These are phyloP conservation scores for Leucophora obtusa DNA, from an alignment of 2,888 invertebrate genomes.

Conservation along the genomic window DNA sequence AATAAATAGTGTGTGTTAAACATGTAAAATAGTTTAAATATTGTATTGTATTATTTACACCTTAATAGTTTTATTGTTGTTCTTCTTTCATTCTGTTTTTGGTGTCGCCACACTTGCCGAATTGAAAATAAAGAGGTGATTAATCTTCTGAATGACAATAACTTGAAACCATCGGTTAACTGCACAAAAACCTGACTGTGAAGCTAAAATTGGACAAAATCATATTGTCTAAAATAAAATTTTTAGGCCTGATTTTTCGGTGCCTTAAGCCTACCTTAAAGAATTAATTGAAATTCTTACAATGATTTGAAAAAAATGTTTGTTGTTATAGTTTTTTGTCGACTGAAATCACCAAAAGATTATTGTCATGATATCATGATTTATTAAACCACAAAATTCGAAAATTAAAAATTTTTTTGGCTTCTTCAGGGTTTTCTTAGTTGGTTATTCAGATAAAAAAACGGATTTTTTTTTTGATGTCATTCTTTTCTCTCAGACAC, in stretches of 20 bases:
- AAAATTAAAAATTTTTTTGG: not conserved
- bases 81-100: not conserved
- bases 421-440: not conserved
- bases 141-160: conserved; percentile 8
- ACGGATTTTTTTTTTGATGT: not conserved
- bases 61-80: not conserved
- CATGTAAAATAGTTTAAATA: not conserved
- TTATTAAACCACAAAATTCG: not conserved
- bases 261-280: not conserved
- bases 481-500: conserved; percentile 4
- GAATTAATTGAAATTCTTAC: not conserved
- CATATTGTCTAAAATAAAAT: not conserved
- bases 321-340: not conserved
- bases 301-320: not conserved
- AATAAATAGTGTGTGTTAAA: not conserved
- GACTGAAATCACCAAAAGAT: not conserved
- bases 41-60: conserved; percentile 8
- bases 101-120: not conserved
- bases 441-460: not conserved
- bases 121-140: not conserved
- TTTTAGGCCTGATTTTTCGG: not conserved
- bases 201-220: not conserved
- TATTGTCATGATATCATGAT: conserved; percentile 12
- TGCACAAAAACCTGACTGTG: not conserved
- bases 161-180: not conserved